Conservation (phyloP, 2,113 vertebrate genomes). For the Smithornis capensis region DNA sequence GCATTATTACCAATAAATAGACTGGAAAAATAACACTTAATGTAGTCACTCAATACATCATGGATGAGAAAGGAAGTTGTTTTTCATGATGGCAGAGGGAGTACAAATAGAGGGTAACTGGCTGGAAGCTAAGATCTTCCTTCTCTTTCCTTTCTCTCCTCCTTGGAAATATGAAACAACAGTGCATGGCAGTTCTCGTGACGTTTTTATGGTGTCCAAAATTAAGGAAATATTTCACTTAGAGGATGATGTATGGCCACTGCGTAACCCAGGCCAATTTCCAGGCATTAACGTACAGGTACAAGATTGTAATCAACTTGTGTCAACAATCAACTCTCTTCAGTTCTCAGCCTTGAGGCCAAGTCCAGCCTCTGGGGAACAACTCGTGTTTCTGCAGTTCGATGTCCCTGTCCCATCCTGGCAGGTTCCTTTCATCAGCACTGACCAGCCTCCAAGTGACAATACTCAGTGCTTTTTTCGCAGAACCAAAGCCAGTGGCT, state of each 20-base stretch:
- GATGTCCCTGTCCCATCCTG: accelerated
- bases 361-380: background rate
- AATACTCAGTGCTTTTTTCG: background rate
- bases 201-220: background rate
- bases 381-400: background rate
- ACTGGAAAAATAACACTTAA: background rate
- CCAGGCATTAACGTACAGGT: background rate
- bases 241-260: background rate
- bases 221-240: background rate
- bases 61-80: background rate
- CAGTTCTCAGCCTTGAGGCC: background rate
- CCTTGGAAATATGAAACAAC: background rate
- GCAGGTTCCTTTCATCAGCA: background rate
- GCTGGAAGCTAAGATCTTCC: background rate
- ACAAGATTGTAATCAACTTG: background rate
- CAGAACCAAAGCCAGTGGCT: background rate
- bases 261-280: background rate
- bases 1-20: background rate
- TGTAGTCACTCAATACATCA: background rate
- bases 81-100: background rate
- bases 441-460: background rate
- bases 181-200: background rate
- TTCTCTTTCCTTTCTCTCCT: background rate
- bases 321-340: background rate
- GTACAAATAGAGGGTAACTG: background rate